A percentile compares a stretch with the other conserved stretches of the same genome.
Conservation (phyloP, 2,797 vertebrate species). For the Chromobotia macracanthus region DNA sequence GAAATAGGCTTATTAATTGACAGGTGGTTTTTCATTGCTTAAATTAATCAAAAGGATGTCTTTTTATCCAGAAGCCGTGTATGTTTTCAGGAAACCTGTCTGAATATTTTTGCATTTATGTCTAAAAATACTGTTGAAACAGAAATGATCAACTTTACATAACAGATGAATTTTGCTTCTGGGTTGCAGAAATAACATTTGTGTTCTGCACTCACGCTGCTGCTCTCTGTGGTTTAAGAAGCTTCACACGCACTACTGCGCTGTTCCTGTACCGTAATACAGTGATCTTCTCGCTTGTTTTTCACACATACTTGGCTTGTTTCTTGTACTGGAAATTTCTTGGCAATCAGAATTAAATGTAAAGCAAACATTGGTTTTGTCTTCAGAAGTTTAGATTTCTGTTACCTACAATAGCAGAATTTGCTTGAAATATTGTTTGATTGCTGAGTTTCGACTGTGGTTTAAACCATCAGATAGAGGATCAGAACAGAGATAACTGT, state of each 20-base stretch:
- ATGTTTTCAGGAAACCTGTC: no score
- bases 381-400: neutral
- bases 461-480: neutral
- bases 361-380: neutral
- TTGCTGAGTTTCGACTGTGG: neutral
- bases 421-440: conserved; percentile 5
- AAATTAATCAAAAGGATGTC: no score
- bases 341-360: neutral
- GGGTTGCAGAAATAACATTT: no score
- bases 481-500: neutral
- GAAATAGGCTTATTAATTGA: neutral
- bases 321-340: neutral
- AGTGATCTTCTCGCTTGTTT: no score
- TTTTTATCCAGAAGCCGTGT: no score
- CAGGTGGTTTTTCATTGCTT: neutral
- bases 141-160: no score
- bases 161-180: no score
- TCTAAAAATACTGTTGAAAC: no score
- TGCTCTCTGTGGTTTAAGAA: conserved; percentile 1
- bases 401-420: neutral
- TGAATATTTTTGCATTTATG: no score
- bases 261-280: neutral
- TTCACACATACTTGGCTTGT: neutral
- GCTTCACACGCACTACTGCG: neutral
- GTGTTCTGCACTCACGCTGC: neutral